phyloP scores from a whole-genome alignment of 2,888 invertebrate genomes.

The Campaea margaritaria region DNA sequence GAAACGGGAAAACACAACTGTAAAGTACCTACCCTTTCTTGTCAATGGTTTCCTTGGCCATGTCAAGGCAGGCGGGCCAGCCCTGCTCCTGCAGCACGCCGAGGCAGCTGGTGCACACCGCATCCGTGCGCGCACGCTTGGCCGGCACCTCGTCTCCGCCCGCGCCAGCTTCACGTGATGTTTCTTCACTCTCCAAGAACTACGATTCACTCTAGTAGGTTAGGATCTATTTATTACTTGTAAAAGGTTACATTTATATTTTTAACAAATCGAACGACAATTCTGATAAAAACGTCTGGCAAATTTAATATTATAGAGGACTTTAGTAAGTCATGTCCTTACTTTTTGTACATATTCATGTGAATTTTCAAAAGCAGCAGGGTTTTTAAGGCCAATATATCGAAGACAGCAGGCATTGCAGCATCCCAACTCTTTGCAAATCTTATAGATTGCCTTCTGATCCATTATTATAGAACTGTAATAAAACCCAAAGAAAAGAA shows the following conservation, averaged over 20 bases:
- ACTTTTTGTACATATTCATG: slow-evolving; percentile 80
- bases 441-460: slow-evolving; percentile 76
- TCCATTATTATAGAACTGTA: slow-evolving; percentile 70
- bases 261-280: no score
- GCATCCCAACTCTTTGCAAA: slow-evolving; percentile 84
- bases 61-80: slow-evolving; percentile 82
- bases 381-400: slow-evolving; percentile 86
- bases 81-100: slow-evolving; percentile 88
- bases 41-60: slow-evolving; percentile 81
- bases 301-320: no score
- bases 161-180: no score
- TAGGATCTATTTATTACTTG: no score
- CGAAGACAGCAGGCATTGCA: slow-evolving; percentile 89
- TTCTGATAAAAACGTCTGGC: no score
- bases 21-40: slow-evolving; percentile 76
- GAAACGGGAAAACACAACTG: no score
- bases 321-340: no score
- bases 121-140: slow-evolving; percentile 38
- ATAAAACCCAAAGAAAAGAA: no score
- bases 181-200: no score
- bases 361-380: slow-evolving; percentile 82
- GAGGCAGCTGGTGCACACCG: slow-evolving; percentile 89
- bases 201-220: no score
- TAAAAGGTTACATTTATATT: no score
- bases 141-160: not conserved